Conservation (phyloP, 2,113 vertebrate genomes). For the Galemys pyrenaicus region DNA sequence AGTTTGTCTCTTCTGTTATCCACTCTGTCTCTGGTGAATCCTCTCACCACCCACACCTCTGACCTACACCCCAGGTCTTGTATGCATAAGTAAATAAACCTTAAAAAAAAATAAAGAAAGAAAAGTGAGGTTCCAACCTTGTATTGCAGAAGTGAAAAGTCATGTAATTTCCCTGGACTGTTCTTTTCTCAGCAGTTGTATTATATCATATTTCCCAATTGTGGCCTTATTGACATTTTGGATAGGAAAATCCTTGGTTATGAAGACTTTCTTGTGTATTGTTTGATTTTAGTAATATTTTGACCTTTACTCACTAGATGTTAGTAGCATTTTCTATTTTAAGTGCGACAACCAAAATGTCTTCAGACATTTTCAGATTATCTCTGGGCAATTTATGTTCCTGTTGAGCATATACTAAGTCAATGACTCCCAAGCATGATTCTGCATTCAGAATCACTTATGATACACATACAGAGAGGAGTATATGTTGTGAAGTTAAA, state of each 20-base stretch:
- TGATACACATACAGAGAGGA: background rate
- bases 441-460: background rate
- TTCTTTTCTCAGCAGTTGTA: background rate
- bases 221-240: background rate
- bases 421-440: background rate
- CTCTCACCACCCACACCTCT: too few species aligned
- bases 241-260: background rate
- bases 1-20: too few species aligned
- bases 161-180: background rate
- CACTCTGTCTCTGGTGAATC: too few species aligned
- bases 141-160: background rate
- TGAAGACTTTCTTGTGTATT: background rate
- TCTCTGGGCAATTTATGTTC: background rate
- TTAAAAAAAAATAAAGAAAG: too few species aligned
- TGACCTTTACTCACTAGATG: background rate
- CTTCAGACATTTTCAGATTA: background rate
- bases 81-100: too few species aligned
- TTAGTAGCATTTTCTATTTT: background rate
- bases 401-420: background rate
- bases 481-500: too few species aligned
- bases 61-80: too few species aligned
- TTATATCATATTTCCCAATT: background rate
- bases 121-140: background rate
- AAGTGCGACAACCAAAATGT: background rate
- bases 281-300: background rate